Conservation (phyloP, 2,113 vertebrate genomes). For the Perognathus longimembris region DNA sequence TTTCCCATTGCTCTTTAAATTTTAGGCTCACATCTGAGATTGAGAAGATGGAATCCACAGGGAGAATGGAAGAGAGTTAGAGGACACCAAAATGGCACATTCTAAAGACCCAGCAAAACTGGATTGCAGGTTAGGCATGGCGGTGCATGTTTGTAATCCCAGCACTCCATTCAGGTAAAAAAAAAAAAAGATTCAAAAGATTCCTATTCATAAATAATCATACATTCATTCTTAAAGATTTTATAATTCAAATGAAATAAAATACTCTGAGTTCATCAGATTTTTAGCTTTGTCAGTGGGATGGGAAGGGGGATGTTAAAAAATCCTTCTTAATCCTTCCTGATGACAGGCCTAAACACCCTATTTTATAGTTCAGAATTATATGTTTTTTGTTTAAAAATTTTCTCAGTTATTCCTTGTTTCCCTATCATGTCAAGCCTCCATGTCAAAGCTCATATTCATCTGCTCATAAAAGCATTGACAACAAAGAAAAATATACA, state of each 20-base stretch:
- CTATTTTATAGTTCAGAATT: constrained; percentile 25
- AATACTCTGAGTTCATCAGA: background rate
- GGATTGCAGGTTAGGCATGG: no score
- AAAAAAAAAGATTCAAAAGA: no score
- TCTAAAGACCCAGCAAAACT: no score
- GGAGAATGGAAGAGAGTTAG: no score
- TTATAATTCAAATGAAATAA: constrained; percentile 3
- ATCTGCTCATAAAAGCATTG: background rate
- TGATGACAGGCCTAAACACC: background rate
- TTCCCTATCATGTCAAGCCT: constrained; percentile 35
- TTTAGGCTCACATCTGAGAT: no score
- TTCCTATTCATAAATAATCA: background rate
- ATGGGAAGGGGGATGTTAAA: background rate
- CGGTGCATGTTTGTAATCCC: no score
- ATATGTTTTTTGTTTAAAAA: background rate
- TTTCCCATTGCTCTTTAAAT: background rate
- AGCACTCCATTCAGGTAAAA: background rate
- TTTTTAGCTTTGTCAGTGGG: background rate
- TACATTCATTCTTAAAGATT: background rate
- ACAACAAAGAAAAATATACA: constrained; percentile 28
- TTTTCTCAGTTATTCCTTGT: constrained; percentile 14
- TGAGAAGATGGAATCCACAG: no score
- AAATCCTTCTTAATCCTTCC: background rate
- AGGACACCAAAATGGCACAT: no score
- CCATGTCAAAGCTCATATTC: background rate